Conservation (phyloP, 2,113 vertebrate species). For the Mobula hypostoma region DNA sequence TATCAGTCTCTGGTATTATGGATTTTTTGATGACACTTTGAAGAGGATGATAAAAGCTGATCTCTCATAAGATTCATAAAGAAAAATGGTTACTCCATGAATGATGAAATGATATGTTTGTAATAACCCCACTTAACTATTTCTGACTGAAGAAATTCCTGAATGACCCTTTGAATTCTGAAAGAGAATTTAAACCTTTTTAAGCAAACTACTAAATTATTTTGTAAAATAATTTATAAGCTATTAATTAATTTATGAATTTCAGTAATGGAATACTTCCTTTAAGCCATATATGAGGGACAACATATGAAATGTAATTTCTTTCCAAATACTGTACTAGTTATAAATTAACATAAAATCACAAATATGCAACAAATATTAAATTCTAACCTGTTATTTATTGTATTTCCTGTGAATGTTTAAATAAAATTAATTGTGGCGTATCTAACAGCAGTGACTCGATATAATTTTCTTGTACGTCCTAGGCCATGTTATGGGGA, state of each 20-base stretch:
- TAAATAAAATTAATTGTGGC: background rate
- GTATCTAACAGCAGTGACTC: background rate
- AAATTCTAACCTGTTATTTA: background rate
- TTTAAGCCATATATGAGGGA: background rate
- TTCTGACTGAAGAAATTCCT: background rate
- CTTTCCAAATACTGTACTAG: background rate
- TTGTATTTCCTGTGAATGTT: background rate
- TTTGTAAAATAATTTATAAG: background rate
- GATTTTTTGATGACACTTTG: slow-evolving; percentile 36
- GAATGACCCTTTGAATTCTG: background rate
- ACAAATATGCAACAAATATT: background rate
- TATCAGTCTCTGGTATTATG: slow-evolving; percentile 14
- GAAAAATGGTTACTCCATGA: background rate
- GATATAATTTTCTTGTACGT: background rate
- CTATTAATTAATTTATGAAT: background rate
- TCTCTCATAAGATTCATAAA: background rate
- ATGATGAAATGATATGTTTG: background rate
- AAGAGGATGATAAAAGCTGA: slow-evolving; percentile 30
- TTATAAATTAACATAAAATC: background rate
- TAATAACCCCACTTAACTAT: slow-evolving; percentile 1
- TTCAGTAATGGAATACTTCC: background rate
- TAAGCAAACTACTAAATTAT: background rate
- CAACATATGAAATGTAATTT: background rate
- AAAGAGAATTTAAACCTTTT: background rate
- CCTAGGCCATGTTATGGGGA: background rate